Evolutionary conservation across 2,113 vertebrate genomes (phyloP).

Genomic region (Pseudorhombus dupliciocellatus): DNA sequence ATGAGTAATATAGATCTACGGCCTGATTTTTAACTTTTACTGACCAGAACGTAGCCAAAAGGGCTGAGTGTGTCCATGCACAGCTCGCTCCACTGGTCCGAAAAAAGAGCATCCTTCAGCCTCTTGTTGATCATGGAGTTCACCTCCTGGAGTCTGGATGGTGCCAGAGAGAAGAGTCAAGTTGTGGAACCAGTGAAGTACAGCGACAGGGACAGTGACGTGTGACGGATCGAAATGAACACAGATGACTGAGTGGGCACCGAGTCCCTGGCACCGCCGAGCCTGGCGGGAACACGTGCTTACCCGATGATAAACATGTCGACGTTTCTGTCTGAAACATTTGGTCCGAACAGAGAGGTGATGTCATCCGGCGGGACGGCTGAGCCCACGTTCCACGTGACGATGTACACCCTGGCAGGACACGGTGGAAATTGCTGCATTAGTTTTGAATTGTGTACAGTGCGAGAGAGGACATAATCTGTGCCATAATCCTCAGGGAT

Average conservation of each 20-base stretch:
- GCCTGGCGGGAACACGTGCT: conserved; percentile 69
- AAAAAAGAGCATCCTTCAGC: conserved; percentile 96
- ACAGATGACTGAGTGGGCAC: conserved; percentile 72
- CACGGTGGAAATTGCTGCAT: conserved; percentile 15
- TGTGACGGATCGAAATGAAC: conserved; percentile 28
- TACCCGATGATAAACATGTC: conserved; percentile 97
- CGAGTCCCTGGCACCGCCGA: conserved; percentile 56
- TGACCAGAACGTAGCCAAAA: conserved; percentile 94
- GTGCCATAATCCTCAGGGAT: conserved; percentile 46
- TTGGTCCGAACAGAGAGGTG: conserved; percentile 89
- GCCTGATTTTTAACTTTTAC: conserved; percentile 28
- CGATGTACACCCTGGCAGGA: conserved; percentile 87
- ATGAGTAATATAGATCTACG: background rate
- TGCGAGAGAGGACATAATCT: conserved; percentile 42
- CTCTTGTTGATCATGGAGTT: conserved; percentile 98
- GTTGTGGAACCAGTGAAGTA: conserved; percentile 6
- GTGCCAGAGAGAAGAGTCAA: conserved; percentile 37
- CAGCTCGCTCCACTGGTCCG: conserved; percentile 95
- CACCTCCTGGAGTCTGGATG: conserved; percentile 92
- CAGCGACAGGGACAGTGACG: conserved; percentile 1
- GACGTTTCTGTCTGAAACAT: conserved; percentile 81
- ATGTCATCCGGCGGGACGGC: conserved; percentile 93
- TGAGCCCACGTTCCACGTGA: conserved; percentile 98
- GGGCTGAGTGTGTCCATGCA: conserved; percentile 94
- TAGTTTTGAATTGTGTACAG: conserved; percentile 9